Conservation (phyloP, 37 sponge, comb jelly and placozoan species). For the Ianthella basta region DNA sequence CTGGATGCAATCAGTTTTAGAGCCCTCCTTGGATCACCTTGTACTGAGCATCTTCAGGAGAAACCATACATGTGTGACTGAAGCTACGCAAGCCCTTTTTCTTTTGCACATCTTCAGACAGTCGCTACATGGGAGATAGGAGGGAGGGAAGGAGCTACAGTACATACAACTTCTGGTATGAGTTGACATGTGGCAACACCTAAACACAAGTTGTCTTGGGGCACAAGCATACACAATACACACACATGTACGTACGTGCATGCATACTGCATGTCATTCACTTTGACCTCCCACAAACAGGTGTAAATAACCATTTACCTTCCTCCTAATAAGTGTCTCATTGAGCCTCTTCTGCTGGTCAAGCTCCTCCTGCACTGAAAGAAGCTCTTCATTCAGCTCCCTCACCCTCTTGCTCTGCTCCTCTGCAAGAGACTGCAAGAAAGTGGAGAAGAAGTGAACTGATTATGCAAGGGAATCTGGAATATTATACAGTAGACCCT, state of each 20-base stretch:
- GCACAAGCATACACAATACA: not conserved
- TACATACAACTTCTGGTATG: no score
- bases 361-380: constrained; percentile 7
- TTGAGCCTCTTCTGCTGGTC: constrained; percentile 29
- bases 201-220: no score
- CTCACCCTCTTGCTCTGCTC: not conserved
- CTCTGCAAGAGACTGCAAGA: constrained; percentile 10
- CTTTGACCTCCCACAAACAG: no score
- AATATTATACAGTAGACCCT: no score
- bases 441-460: no score
- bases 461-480: no score
- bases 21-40: not conserved
- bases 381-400: constrained; percentile 14
- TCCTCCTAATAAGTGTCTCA: constrained; percentile 5
- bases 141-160: no score
- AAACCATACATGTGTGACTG: constrained; percentile 19
- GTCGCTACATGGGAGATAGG: not conserved
- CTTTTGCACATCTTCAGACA: constrained; percentile 2
- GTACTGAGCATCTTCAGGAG: constrained; percentile 13
- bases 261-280: no score
- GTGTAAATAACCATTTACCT: not conserved
- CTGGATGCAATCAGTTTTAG: not conserved
- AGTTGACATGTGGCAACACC: no score
- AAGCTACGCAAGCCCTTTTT: not conserved
- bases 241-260: no score